Conservation (phyloP, 1,140 invertebrate species). For the Drosophila subobscura region DNA sequence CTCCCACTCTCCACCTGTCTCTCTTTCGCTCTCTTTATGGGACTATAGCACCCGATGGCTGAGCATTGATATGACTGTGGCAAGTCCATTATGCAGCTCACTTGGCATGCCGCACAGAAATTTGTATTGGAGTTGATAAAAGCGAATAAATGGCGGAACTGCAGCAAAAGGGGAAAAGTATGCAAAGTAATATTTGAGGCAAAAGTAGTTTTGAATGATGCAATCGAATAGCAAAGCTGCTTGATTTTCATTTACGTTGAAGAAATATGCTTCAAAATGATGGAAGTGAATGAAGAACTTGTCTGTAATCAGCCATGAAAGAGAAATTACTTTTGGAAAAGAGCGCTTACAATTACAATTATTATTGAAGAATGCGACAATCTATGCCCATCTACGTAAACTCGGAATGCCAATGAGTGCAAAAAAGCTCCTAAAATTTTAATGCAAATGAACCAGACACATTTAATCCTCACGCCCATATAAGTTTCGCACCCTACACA, state of each 20-base stretch:
- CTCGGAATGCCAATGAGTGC: too few relatives aligned
- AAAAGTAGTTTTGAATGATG: neutral
- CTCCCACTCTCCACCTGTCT: neutral
- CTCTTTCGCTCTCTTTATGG: neutral
- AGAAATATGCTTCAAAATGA: too few relatives aligned
- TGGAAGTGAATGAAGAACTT: too few relatives aligned
- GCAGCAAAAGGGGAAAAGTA: neutral
- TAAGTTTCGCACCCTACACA: neutral
- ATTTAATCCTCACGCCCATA: too few relatives aligned
- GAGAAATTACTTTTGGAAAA: too few relatives aligned
- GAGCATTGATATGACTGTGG: slow-evolving; percentile 66
- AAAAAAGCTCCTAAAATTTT: neutral
- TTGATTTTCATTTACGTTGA: too few relatives aligned
- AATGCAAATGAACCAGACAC: too few relatives aligned
- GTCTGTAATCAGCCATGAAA: too few relatives aligned
- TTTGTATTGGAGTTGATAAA: slow-evolving; percentile 50
- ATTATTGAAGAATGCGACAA: too few relatives aligned
- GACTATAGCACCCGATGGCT: slow-evolving; percentile 34
- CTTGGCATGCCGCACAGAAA: slow-evolving; percentile 54
- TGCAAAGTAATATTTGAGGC: neutral
- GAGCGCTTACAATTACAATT: too few relatives aligned
- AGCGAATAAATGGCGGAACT: slow-evolving; percentile 16
- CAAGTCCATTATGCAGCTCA: slow-evolving; percentile 74
- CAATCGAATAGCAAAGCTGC: neutral
- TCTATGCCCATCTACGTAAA: too few relatives aligned